These are phyloP conservation scores for Apodemus speciosus DNA, from an alignment of 2,113 vertebrate species.

Conservation along the genomic window DNA sequence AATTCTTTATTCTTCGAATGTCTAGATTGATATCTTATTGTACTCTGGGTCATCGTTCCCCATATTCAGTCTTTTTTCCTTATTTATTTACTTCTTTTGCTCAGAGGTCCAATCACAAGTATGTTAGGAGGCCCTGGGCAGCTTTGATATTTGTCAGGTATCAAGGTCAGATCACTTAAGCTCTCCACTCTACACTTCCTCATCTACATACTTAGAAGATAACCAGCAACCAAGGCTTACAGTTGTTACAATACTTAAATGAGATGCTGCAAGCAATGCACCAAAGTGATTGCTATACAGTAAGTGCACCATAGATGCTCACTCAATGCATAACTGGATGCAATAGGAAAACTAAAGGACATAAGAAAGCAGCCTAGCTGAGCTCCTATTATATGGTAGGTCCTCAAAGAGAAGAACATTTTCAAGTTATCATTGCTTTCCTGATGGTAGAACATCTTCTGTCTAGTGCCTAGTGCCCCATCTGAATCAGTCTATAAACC, in stretches of 20 bases:
- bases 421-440: neutral
- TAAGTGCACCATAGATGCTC: neutral
- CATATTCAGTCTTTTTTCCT: too few relatives aligned
- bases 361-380: neutral
- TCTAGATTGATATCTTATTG: neutral
- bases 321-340: neutral
- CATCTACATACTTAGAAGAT: neutral
- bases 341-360: constrained; percentile 24
- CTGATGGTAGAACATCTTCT: neutral
- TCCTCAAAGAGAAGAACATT: neutral
- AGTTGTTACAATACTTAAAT: neutral
- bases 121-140: neutral
- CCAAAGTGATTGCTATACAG: neutral
- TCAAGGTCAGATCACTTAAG: neutral
- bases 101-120: neutral
- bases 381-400: neutral
- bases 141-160: neutral
- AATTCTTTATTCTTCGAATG: neutral
- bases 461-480: neutral
- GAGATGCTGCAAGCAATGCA: neutral
- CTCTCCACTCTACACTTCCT: neutral
- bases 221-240: neutral
- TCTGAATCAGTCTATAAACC: neutral
- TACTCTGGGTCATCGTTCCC: neutral
- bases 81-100: neutral